Evolutionary conservation across 2,888 invertebrate species (phyloP), one percentile per base, ranked within the genome.

Genomic region (Noctua janthe): DNA sequence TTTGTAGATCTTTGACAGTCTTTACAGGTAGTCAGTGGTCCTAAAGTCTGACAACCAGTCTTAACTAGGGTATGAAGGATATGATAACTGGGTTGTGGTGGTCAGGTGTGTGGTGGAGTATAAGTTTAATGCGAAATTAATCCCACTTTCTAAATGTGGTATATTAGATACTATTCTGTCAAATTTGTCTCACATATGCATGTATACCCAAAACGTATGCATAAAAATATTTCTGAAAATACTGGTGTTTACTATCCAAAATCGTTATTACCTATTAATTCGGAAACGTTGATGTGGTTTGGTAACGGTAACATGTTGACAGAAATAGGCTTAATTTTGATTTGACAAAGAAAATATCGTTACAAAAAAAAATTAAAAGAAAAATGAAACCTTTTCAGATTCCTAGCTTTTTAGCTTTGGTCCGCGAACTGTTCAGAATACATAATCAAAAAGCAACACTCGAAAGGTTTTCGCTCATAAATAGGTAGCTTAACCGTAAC

Each of bases 381-480:
- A 69, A 66, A 54, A 20, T 29, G 10, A 51, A 69, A 43, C 69
- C n/a, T 29, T 51, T 71, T 56, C 17, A 39, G 39, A 43, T 56
- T 49, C 64, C 49, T 67, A 70, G 54, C 6, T 54, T 51, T 70
- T 74, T 54, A 39, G n/a, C 43, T 62, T 51, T 56, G 35, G 11
- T 17, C 17, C 15, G 13, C n/a, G 49, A 43, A 81, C 29, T 74
- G 47, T 39, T 71, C 76, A 54, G 81, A 81, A 81, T 81, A 81
- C 29, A 64, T 75, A 75, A 75, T 81, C 51, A 64, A 71, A 66
- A 59, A 43, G 66, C 13, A 75, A 76, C 64, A 76, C 71, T 51
- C 2, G 35, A 76, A 81, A 76, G 82, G 35, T 62, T 81, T 81
- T 74, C n/a, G 70, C 71, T 81, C 70, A 74, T 81, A 74, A 74